These are phyloP conservation scores for Laticauda laticaudata DNA, from an alignment of 2,113 vertebrate genomes.

Conservation along the genomic window DNA sequence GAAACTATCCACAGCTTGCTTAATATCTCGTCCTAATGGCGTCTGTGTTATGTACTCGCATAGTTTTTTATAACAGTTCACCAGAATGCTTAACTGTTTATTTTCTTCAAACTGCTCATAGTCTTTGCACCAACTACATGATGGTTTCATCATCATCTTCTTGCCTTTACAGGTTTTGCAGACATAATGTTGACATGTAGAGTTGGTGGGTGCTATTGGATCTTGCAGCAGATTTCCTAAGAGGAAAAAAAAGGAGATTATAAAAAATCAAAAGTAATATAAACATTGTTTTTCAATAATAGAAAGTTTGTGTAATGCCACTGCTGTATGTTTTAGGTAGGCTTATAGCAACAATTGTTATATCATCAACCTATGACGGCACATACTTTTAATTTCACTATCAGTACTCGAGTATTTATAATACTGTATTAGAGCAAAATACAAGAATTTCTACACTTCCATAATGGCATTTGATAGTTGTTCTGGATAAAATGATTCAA, in stretches of 20 bases:
- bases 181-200: conserved; percentile 93
- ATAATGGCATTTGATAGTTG: neutral
- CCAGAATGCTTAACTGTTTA: conserved; percentile 89
- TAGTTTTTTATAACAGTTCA: conserved; percentile 93
- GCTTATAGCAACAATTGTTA: neutral
- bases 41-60: conserved; percentile 92
- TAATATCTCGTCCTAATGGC: conserved; percentile 83
- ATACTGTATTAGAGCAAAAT: neutral
- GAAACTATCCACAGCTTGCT: conserved; percentile 82
- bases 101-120: conserved; percentile 93
- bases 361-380: neutral
- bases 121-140: conserved; percentile 96
- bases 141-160: conserved; percentile 91
- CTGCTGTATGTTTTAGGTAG: neutral
- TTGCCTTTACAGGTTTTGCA: conserved; percentile 93
- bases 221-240: conserved; percentile 93
- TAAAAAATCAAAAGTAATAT: conserved; percentile 14
- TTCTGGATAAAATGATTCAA: neutral
- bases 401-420: neutral
- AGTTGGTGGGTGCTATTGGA: conserved; percentile 88
- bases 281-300: accelerated
- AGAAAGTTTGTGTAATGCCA: neutral
- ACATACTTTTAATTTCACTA: neutral
- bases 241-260: conserved; percentile 42
- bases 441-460: neutral